Evolutionary conservation across 23 tunicate genomes (phyloP).

Genomic region (Trididemnum nubilum): DNA sequence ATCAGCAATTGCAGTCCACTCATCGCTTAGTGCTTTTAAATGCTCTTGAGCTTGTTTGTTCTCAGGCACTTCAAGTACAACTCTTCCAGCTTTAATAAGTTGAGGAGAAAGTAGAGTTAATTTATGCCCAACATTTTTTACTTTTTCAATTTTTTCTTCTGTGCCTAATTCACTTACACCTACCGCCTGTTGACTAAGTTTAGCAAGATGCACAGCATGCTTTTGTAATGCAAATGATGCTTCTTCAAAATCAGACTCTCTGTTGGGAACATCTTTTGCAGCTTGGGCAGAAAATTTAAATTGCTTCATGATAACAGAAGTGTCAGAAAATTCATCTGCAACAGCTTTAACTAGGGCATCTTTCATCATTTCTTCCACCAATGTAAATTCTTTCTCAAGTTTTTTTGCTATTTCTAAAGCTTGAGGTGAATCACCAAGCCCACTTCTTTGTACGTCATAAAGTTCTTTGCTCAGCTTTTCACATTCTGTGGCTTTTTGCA

Average conservation of each 20-base stretch:
- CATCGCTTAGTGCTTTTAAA: constrained; percentile 75
- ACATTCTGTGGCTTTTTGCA: constrained; percentile 50
- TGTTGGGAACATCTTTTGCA: constrained; percentile 60
- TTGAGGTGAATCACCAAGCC: constrained; percentile 62
- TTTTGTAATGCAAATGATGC: constrained; percentile 48
- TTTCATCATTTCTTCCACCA: constrained; percentile 58
- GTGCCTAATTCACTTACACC: constrained; percentile 64
- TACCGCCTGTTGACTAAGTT: constrained; percentile 79
- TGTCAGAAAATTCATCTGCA: constrained; percentile 98
- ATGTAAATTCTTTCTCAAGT: constrained; percentile 51
- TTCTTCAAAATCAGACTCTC: constrained; percentile 79
- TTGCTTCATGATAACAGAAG: constrained; percentile 78
- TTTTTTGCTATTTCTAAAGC: constrained; percentile 63
- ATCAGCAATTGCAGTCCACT: constrained; percentile 83
- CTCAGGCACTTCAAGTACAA: constrained; percentile 86
- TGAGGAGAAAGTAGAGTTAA: constrained; percentile 88
- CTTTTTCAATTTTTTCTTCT: constrained; percentile 66
- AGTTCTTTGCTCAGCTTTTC: constrained; percentile 61
- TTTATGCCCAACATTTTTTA: constrained; percentile 47
- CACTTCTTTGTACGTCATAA: constrained; percentile 51
- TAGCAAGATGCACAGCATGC: constrained; percentile 63
- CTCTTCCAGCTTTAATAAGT: constrained; percentile 91
- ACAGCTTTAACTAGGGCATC: constrained; percentile 67
- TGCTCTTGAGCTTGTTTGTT: constrained; percentile 86
- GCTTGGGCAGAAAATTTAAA: constrained; percentile 64